Percentiles rank a stretch among this genome's conserved stretches.
Evolutionary conservation across 2,797 vertebrate species (phyloP).

Genomic region (Rhyacichthys aspro): DNA sequence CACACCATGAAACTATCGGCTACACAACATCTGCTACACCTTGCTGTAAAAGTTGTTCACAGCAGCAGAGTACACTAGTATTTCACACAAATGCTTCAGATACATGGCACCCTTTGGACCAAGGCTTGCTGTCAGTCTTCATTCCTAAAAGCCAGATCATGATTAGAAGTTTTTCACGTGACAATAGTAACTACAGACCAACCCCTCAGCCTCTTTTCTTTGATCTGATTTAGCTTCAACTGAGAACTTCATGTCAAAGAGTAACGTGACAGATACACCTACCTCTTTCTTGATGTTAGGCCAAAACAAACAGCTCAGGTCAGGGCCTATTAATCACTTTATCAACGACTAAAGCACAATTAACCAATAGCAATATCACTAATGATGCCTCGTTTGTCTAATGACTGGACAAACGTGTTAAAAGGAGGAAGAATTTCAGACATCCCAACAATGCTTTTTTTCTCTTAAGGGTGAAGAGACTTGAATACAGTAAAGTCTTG

Average conservation of each 20-base stretch:
- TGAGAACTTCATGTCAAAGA: not conserved
- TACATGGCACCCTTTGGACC: not conserved
- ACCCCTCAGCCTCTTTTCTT: not conserved
- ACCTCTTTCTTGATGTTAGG: not conserved
- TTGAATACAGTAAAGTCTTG: too few relatives aligned
- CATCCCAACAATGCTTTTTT: too few relatives aligned
- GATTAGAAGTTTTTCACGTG: conserved; percentile 14
- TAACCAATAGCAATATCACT: too few relatives aligned
- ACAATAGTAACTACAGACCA: conserved; percentile 2
- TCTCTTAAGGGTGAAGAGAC: too few relatives aligned
- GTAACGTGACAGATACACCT: not conserved
- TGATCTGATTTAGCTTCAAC: not conserved
- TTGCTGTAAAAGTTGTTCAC: conserved; percentile 1
- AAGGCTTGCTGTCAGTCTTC: conserved; percentile 28
- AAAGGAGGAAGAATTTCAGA: too few relatives aligned
- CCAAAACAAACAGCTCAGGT: conserved; percentile 10
- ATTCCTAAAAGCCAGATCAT: conserved; percentile 23
- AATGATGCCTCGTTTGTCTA: too few relatives aligned
- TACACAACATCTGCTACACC: too few relatives aligned
- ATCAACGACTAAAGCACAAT: not conserved
- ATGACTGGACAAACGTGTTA: too few relatives aligned
- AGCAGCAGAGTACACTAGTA: not conserved
- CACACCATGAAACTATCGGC: too few relatives aligned
- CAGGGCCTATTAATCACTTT: not conserved
- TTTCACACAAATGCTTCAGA: conserved; percentile 5